Percentiles rank a stretch among this genome's conserved stretches.
phyloP scores from a whole-genome alignment of 2,888 invertebrate genomes.

The Tetrapedia diversipes region DNA sequence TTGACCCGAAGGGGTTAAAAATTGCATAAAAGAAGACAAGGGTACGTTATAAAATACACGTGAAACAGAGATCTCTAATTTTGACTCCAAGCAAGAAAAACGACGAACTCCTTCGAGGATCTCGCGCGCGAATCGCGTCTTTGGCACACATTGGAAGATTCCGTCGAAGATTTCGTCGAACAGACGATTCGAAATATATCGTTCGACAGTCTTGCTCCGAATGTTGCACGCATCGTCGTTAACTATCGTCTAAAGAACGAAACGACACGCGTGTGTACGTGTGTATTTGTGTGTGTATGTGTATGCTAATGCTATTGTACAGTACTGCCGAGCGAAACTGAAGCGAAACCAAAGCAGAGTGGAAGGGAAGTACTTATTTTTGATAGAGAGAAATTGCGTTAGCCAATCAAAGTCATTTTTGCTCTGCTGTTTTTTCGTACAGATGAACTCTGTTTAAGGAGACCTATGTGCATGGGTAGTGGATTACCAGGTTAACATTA shows the following conservation, averaged over 20 bases:
- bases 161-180: neutral
- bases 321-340: neutral
- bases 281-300: neutral
- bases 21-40: no score
- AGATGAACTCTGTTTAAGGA: no score
- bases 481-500: no score
- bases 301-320: neutral
- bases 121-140: slow-evolving; percentile 24
- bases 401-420: no score
- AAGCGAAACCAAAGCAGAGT: no score
- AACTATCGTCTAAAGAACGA: neutral
- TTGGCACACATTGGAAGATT: slow-evolving; percentile 62
- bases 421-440: no score
- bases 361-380: no score
- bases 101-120: slow-evolving; percentile 13
- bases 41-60: no score
- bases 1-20: no score
- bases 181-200: neutral
- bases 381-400: no score
- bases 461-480: no score
- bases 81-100: neutral
- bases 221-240: neutral
- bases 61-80: no score
- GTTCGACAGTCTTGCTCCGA: slow-evolving; percentile 12
- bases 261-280: neutral